Percentiles rank a stretch among this genome's conserved stretches.
Evolutionary conservation across 1,140 invertebrate genomes (phyloP).

Genomic region (Amphibalanus amphitrite): DNA sequence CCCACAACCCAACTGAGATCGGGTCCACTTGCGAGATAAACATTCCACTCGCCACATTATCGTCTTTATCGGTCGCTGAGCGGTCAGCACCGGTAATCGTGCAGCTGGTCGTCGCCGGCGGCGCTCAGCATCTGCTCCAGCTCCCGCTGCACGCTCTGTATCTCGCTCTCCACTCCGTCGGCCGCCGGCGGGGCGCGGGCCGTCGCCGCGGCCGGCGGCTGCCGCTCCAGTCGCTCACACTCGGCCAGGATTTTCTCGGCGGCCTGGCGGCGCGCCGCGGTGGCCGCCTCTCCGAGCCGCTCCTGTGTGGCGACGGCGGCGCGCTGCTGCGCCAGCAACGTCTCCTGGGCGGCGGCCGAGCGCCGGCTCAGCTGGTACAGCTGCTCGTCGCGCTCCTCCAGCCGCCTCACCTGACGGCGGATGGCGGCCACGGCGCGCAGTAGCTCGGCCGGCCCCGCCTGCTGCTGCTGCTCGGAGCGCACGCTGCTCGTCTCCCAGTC

Average conservation of each 20-base stretch:
- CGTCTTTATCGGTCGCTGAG: too few relatives aligned
- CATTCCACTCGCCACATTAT: too few relatives aligned
- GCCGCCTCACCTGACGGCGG: not conserved
- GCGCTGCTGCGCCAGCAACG: not conserved
- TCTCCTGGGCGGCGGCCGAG: not conserved
- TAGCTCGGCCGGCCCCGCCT: too few relatives aligned
- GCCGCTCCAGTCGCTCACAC: not conserved
- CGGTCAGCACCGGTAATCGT: too few relatives aligned
- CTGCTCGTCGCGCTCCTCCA: not conserved
- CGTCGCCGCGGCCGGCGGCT: too few relatives aligned
- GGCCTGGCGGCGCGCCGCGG: not conserved
- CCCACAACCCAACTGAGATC: too few relatives aligned
- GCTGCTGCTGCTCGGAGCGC: not conserved
- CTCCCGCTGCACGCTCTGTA: constrained; percentile 23
- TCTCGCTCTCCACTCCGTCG: not conserved
- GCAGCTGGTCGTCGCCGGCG: too few relatives aligned
- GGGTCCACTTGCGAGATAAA: too few relatives aligned
- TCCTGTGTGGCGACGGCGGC: not conserved
- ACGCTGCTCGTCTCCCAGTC: not conserved
- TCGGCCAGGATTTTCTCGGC: not conserved
- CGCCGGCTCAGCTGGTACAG: not conserved
- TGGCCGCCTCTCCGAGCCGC: not conserved
- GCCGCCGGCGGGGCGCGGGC: too few relatives aligned
- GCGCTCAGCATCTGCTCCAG: constrained; percentile 20
- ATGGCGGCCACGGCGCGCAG: not conserved